These are phyloP conservation scores for Neosalanx taihuensis DNA, from an alignment of 2,797 vertebrate genomes.

Conservation along the genomic window DNA sequence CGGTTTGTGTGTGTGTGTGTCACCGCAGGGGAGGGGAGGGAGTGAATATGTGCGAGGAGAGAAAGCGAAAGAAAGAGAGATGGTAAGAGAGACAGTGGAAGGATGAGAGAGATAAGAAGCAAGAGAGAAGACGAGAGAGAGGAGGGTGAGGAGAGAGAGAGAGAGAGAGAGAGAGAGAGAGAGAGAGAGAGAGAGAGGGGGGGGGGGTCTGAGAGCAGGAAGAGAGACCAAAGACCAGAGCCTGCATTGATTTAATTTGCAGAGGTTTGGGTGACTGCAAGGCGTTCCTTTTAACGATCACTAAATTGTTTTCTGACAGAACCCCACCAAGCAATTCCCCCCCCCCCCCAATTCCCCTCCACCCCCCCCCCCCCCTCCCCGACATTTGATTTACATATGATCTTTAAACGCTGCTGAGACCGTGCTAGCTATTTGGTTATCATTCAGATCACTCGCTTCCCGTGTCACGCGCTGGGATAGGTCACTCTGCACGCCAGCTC, in stretches of 20 bases:
- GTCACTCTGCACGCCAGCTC: slow-evolving; percentile 77
- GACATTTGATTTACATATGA: slow-evolving; percentile 99
- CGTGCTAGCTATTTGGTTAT: slow-evolving; percentile 89
- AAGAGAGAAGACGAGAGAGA: slow-evolving; percentile 33
- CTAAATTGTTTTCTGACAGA: slow-evolving; percentile 97
- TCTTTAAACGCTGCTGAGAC: slow-evolving; percentile 88
- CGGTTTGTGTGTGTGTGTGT: slow-evolving; percentile 20
- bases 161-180: background rate
- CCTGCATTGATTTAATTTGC: slow-evolving; percentile 78
- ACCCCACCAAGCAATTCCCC: slow-evolving; percentile 81
- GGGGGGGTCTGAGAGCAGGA: slow-evolving; percentile 54
- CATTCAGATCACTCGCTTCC: slow-evolving; percentile 85
- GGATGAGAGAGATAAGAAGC: slow-evolving; percentile 31
- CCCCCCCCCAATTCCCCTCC: slow-evolving; percentile 74
- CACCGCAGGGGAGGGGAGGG: background rate
- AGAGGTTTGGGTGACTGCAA: slow-evolving; percentile 75
- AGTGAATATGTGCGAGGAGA: background rate
- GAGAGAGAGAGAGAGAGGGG: background rate
- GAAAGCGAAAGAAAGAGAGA: background rate
- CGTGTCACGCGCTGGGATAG: slow-evolving; percentile 83
- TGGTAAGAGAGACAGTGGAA: background rate
- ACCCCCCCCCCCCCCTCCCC: slow-evolving; percentile 78
- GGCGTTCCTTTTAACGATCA: slow-evolving; percentile 89
- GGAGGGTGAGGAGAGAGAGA: slow-evolving; percentile 9
- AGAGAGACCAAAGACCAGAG: slow-evolving; percentile 64